Percentiles rank a stretch among this genome's conserved stretches.
These are phyloP conservation scores for Corythornis cristatus DNA, from an alignment of 2,113 vertebrate genomes.

Conservation along the genomic window DNA sequence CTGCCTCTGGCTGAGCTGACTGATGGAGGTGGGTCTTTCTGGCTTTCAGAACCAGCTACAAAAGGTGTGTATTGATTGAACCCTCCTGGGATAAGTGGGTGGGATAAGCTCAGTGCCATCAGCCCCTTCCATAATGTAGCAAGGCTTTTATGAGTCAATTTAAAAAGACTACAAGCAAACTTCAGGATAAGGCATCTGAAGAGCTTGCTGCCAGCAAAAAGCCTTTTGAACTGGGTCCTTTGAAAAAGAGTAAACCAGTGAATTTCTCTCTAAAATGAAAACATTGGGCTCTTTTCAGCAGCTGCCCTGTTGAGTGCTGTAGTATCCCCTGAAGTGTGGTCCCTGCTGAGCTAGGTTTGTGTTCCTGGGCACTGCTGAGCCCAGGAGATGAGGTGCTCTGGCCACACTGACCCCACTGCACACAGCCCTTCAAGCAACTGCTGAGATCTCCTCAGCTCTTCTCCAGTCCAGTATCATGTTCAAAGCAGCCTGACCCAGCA, in stretches of 20 bases:
- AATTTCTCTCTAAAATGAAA: neutral
- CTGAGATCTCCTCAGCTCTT: neutral
- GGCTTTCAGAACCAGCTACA: neutral
- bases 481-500: neutral
- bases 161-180: neutral
- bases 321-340: neutral
- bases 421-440: neutral
- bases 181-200: neutral
- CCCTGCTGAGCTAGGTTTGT: neutral
- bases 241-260: neutral
- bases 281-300: neutral
- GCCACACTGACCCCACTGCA: neutral
- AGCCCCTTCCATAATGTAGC: neutral
- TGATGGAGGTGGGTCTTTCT: neutral
- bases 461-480: neutral
- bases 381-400: neutral
- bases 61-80: neutral
- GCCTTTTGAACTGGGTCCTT: neutral
- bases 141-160: neutral
- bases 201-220: neutral
- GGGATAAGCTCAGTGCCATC: neutral
- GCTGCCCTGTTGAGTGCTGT: neutral
- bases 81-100: neutral
- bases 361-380: neutral
- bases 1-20: neutral